Evolutionary conservation across 35 echinoderm and acorn worm species (phyloP), one percentile per base, ranked within the genome.

Genomic region (Holothuria glaberrima): DNA sequence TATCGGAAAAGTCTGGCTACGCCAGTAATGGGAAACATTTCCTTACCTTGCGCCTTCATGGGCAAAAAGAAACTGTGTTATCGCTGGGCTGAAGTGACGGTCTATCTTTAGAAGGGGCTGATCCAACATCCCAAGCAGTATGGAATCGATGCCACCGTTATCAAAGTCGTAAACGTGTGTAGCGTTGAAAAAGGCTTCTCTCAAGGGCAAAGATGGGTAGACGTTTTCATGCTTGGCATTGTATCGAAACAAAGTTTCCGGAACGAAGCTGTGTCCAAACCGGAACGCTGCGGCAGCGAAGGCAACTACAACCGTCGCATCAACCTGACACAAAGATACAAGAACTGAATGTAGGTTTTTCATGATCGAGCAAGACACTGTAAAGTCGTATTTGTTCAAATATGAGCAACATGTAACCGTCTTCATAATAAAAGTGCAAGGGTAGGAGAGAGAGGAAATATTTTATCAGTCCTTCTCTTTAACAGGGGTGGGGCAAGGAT

Each of bases 191-290:
- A 93, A 99, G 7, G 86, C 81, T 41, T 93, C 71, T 25, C 73
- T 52, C 7, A 92, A 70, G 0, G 69, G 71, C 6, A 94, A 54
- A 56, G n/a, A 12, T 5, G 56, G 26, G 33, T 84, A 84, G 9
- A 50, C 5, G 9, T 70, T 33, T 12, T 52, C 61, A 33, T 44
- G 67, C 31, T 67, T 70, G 17, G 62, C 66, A 30, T 87, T 54
- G 7, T 68, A 60, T 16, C 85, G 34, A 22, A 68, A 46, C 41
- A 87, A 87, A 46, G 36, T 27, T 27, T 64, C 22, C 20, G 91
- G 93, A 27, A 99, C 86, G n/a, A 90, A 89, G 32, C 87, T 92
- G 58, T 99, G 97, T 54, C 97, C 97, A 26, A 99, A 83, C 21
- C 97, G 93, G 62, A 59, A 99, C 18, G 91, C 93, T 28, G 91